Evolutionary conservation across 2,113 vertebrate species (phyloP).

Genomic region (Tympanuchus pallidicinctus): DNA sequence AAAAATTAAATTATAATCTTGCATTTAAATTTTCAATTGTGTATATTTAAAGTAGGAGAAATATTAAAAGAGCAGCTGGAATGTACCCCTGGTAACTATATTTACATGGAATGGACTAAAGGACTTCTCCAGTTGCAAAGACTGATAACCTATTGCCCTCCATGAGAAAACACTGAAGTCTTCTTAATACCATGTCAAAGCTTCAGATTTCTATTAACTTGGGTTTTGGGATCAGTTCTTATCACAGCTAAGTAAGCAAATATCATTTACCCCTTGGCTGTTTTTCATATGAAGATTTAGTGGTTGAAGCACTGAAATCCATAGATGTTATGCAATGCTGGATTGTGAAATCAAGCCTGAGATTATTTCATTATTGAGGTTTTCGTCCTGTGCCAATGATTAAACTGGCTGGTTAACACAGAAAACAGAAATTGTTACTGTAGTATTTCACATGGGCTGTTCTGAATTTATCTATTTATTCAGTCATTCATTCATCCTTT

Average conservation of each 20-base stretch:
- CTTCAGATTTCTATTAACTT: background rate
- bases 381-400: background rate
- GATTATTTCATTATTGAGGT: background rate
- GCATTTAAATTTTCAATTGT: background rate
- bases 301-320: background rate
- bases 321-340: background rate
- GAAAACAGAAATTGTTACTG: background rate
- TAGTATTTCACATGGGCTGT: background rate
- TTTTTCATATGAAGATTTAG: constrained; percentile 10
- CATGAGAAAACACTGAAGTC: background rate
- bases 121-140: background rate
- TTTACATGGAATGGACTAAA: background rate
- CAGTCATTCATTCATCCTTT: too few relatives aligned
- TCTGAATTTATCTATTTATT: background rate
- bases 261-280: background rate
- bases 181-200: background rate
- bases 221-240: background rate
- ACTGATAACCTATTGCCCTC: background rate
- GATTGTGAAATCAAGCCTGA: constrained; percentile 10
- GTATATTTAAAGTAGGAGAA: background rate
- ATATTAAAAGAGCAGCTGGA: background rate
- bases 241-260: background rate
- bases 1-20: background rate
- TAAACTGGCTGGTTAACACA: background rate
- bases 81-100: background rate